Evolutionary conservation across 2,888 invertebrate species (phyloP).

Genomic region (Trichacis sp.): DNA sequence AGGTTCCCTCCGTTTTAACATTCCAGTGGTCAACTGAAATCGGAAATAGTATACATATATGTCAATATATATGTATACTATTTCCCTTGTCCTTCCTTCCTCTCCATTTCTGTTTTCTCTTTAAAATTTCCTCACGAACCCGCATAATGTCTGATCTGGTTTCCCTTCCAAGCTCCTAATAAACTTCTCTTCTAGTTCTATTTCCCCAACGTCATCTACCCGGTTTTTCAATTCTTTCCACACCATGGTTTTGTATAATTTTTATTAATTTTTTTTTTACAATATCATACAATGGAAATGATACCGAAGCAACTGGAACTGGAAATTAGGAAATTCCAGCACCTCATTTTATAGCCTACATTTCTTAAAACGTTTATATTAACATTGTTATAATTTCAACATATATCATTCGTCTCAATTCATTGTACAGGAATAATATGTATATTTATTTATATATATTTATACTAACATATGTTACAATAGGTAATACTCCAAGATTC

Average conservation of each 20-base stretch:
- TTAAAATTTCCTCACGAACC: too few species aligned
- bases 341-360: conserved; percentile 43
- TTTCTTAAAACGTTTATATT: conserved; percentile 46
- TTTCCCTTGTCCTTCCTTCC: too few species aligned
- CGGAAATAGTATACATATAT: too few species aligned
- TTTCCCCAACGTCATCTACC: too few species aligned
- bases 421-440: conserved; percentile 59
- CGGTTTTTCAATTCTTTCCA: too few species aligned
- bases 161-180: too few species aligned
- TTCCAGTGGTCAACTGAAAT: too few species aligned
- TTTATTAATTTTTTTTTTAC: conserved; percentile 62
- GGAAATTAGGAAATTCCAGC: conserved; percentile 51
- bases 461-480: conserved; percentile 59
- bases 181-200: too few species aligned
- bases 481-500: conserved; percentile 63
- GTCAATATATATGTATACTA: too few species aligned
- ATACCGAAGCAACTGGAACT: conserved; percentile 63
- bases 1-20: too few species aligned
- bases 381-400: conserved; percentile 48
- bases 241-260: conserved; percentile 54
- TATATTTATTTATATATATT: conserved; percentile 25
- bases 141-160: neutral
- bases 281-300: conserved; percentile 69
- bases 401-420: conserved; percentile 55
- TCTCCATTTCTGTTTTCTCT: too few species aligned